phyloP scores from a whole-genome alignment of 2,113 vertebrate species.

The Daphoenositta chrysoptera region DNA sequence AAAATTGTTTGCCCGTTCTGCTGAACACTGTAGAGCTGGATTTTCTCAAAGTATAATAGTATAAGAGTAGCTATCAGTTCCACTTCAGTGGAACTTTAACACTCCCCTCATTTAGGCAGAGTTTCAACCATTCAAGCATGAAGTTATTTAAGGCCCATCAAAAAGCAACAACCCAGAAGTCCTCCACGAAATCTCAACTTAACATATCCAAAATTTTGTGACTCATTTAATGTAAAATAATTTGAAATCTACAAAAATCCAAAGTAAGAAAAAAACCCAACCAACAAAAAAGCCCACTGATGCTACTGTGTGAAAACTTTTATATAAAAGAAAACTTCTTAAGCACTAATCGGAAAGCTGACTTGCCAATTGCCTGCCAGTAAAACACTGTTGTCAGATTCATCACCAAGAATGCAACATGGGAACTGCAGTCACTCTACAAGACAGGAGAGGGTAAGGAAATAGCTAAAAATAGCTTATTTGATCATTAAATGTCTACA shows the following conservation, averaged over 20 bases:
- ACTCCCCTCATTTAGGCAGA: background rate
- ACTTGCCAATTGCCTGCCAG: background rate
- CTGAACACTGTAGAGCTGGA: background rate
- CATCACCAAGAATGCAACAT: background rate
- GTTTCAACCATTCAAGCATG: background rate
- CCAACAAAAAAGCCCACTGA: rapidly evolving
- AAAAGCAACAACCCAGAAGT: background rate
- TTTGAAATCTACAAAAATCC: background rate
- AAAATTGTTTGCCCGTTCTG: background rate
- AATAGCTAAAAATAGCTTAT: background rate
- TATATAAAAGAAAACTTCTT: background rate
- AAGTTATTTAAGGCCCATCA: background rate
- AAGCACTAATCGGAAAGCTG: background rate
- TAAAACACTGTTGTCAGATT: background rate
- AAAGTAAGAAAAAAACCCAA: background rate
- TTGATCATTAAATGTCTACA: background rate
- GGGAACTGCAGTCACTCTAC: background rate
- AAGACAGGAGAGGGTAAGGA: background rate
- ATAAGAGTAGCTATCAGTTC: background rate
- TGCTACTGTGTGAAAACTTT: background rate
- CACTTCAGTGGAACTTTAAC: background rate
- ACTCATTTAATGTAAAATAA: background rate
- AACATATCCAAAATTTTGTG: background rate
- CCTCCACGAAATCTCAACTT: background rate
- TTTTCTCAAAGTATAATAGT: background rate